A percentile compares a stretch with the other conserved stretches of the same genome.
phyloP scores from a whole-genome alignment of 2,888 invertebrate genomes.

The Machimus rusticus region DNA sequence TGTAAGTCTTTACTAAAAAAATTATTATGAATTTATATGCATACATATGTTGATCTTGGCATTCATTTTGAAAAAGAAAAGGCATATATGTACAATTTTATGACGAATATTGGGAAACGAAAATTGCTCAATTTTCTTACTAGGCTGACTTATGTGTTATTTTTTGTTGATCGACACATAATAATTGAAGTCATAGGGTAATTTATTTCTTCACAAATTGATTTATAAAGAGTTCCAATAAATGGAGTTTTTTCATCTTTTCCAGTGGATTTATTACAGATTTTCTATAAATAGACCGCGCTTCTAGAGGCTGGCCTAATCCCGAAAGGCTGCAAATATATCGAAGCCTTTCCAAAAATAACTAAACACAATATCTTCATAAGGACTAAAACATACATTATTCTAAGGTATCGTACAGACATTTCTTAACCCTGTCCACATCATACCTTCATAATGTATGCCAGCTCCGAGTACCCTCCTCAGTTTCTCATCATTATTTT shows the following conservation, averaged over 20 bases:
- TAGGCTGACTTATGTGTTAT: too few species aligned
- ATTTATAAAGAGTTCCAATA: neutral
- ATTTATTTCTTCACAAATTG: neutral
- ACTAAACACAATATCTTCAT: neutral
- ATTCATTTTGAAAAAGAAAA: too few species aligned
- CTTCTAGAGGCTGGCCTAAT: neutral
- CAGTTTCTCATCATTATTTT: neutral
- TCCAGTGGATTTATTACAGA: constrained; percentile 1
- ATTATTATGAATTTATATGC: too few species aligned
- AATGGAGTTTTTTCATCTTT: neutral
- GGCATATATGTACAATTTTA: too few species aligned
- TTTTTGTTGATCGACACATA: neutral
- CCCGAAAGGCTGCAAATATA: neutral
- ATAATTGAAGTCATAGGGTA: neutral
- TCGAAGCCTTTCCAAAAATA: neutral
- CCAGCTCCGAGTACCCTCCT: neutral
- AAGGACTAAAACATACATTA: neutral
- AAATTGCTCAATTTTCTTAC: too few species aligned
- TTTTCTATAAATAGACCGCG: neutral
- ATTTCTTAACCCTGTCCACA: neutral
- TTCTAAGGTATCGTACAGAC: neutral
- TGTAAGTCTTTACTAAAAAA: too few species aligned
- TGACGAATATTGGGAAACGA: too few species aligned
- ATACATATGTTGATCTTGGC: too few species aligned
- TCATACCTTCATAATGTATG: neutral